Evolutionary conservation across 2,113 vertebrate species (phyloP).

Genomic region (Danio rerio): DNA sequence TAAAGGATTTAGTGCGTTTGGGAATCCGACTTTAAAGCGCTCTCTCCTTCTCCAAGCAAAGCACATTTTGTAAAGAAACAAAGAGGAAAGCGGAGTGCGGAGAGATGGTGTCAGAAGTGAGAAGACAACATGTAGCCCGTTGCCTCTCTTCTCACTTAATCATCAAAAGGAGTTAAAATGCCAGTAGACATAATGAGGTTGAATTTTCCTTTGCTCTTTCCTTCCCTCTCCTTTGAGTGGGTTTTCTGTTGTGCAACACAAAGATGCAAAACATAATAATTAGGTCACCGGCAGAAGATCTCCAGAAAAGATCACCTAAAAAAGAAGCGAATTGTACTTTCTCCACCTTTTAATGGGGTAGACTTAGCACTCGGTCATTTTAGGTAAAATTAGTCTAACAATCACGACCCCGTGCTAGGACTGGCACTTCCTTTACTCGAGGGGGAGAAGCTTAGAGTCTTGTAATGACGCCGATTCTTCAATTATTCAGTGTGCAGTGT

Average conservation of each 20-base stretch:
- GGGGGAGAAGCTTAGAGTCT: conserved; percentile 31
- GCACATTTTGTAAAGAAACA: conserved; percentile 58
- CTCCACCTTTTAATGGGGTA: conserved; percentile 25
- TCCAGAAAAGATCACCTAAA: conserved; percentile 38
- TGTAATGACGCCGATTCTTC: conserved; percentile 48
- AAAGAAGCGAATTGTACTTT: conserved; percentile 36
- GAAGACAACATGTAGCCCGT: conserved; percentile 61
- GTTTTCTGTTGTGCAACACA: conserved; percentile 45
- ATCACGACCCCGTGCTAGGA: neutral
- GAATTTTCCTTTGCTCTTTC: conserved; percentile 55
- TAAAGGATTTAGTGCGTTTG: conserved; percentile 71
- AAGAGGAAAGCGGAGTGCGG: conserved; percentile 55
- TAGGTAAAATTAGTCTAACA: conserved; percentile 37
- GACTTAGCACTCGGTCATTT: conserved; percentile 41
- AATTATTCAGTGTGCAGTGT: conserved; percentile 53
- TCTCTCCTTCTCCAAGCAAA: conserved; percentile 24
- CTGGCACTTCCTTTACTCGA: conserved; percentile 20
- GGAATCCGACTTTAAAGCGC: conserved; percentile 73
- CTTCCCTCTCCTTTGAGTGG: conserved; percentile 30
- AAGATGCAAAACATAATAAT: conserved; percentile 57
- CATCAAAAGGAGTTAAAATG: conserved; percentile 78
- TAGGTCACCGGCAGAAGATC: conserved; percentile 55
- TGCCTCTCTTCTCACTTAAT: conserved; percentile 66
- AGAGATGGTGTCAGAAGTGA: conserved; percentile 69
- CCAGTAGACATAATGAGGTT: conserved; percentile 78